Conservation (phyloP, 2,888 invertebrate species). For the Epinotia demarniana region DNA sequence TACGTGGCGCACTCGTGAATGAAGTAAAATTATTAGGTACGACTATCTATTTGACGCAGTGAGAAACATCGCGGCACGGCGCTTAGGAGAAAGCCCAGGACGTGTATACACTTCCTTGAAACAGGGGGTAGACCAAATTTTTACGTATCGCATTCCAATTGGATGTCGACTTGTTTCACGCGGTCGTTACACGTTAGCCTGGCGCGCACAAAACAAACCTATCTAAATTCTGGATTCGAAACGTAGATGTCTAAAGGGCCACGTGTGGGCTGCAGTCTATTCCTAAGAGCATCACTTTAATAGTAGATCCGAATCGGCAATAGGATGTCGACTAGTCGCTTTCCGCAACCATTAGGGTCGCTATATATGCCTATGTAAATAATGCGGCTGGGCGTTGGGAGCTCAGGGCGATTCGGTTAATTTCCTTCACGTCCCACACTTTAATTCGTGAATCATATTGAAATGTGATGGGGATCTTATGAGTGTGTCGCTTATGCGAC, state of each 20-base stretch:
- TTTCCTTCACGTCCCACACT: not conserved
- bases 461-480: no score
- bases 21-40: no score
- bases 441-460: not conserved
- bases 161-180: not conserved
- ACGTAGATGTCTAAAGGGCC: not conserved
- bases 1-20: no score
- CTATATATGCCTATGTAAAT: slow-evolving; percentile 18
- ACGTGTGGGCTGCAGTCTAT: not conserved
- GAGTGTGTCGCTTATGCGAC: no score
- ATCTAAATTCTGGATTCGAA: not conserved
- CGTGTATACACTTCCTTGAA: not conserved
- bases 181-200: not conserved
- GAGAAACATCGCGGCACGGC: no score
- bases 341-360: slow-evolving; percentile 13
- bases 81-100: no score
- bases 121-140: not conserved
- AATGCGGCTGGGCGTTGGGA: not conserved
- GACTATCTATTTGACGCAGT: no score
- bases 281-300: slow-evolving; percentile 18
- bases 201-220: not conserved
- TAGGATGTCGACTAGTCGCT: slow-evolving; percentile 22
- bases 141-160: no score
- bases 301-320: slow-evolving; percentile 23
- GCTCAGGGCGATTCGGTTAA: not conserved